Percentiles rank a stretch among this genome's conserved stretches.
These are phyloP conservation scores for Megastigmus dorsalis DNA, from an alignment of 2,888 invertebrate genomes.

Conservation along the genomic window DNA sequence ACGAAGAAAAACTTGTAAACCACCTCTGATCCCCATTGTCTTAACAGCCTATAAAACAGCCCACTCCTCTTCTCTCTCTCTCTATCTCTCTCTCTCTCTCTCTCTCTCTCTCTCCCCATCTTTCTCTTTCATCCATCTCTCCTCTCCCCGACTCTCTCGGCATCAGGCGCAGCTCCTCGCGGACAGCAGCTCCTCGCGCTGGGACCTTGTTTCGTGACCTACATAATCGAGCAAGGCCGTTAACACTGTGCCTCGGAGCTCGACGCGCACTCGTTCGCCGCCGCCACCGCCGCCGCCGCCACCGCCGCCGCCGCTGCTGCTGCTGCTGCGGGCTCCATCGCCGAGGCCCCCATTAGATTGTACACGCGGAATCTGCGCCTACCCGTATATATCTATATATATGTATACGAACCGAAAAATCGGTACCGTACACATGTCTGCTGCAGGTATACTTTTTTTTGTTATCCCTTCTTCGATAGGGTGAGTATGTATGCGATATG, in stretches of 20 bases:
- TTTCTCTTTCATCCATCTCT: conserved; percentile 54
- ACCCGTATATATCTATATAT: background rate
- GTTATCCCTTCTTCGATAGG: too few species aligned
- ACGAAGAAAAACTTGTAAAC: background rate
- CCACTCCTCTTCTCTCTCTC: background rate
- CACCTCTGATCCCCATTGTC: background rate
- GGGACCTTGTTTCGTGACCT: conserved; percentile 74
- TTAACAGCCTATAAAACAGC: background rate
- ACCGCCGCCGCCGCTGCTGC: background rate
- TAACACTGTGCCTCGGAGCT: conserved; percentile 64
- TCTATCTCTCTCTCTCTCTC: background rate
- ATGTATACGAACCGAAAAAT: background rate
- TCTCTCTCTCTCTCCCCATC: conserved; percentile 13
- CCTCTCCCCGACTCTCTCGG: conserved; percentile 36
- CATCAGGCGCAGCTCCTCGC: conserved; percentile 62
- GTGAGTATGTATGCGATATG: too few species aligned
- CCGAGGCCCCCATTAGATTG: conserved; percentile 41
- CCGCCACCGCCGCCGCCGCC: background rate
- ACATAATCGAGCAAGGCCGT: conserved; percentile 73
- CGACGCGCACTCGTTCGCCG: too few species aligned
- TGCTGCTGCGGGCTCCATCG: conserved; percentile 6
- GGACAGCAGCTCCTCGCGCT: conserved; percentile 64
- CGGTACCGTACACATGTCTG: too few species aligned
- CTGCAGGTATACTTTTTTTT: too few species aligned
- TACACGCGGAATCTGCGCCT: too few species aligned